These are phyloP conservation scores for Tricholauxania praeusta DNA, from an alignment of 2,888 invertebrate species.

Conservation along the genomic window DNA sequence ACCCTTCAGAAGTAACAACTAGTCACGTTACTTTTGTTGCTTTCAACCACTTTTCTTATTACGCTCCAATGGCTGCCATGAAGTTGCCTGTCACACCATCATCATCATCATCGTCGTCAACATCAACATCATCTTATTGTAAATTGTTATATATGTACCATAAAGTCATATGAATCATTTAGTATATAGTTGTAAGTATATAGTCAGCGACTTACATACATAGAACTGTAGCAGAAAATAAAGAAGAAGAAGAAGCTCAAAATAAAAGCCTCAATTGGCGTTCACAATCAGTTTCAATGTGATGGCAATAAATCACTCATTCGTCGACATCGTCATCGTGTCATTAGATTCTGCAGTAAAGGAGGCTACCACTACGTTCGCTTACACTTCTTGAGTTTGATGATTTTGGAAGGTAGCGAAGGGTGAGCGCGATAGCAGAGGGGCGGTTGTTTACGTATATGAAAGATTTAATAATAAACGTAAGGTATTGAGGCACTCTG, in stretches of 20 bases:
- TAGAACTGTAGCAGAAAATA: too few species aligned
- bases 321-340: slow-evolving; percentile 42
- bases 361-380: background rate
- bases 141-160: background rate
- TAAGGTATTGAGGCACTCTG: slow-evolving; percentile 13
- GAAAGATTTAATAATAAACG: slow-evolving; percentile 24
- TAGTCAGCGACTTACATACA: too few species aligned
- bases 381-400: too few species aligned
- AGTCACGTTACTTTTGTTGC: background rate
- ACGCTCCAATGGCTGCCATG: slow-evolving; percentile 38
- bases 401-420: too few species aligned
- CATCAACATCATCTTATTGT: slow-evolving; percentile 31
- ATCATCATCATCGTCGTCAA: slow-evolving; percentile 11
- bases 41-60: slow-evolving; percentile 52
- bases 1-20: slow-evolving; percentile 40
- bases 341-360: slow-evolving; percentile 30
- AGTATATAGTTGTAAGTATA: too few species aligned
- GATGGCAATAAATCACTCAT: slow-evolving; percentile 64
- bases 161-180: background rate
- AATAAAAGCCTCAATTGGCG: slow-evolving; percentile 36
- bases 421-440: background rate
- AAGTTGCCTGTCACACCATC: slow-evolving; percentile 50
- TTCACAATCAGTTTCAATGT: slow-evolving; percentile 61
- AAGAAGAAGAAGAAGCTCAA: slow-evolving; percentile 8
- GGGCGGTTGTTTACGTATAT: slow-evolving; percentile 33